Evolutionary conservation across 2,113 vertebrate genomes (phyloP), one percentile per base, ranked within the genome.

Genomic region (Cettia cetti): DNA sequence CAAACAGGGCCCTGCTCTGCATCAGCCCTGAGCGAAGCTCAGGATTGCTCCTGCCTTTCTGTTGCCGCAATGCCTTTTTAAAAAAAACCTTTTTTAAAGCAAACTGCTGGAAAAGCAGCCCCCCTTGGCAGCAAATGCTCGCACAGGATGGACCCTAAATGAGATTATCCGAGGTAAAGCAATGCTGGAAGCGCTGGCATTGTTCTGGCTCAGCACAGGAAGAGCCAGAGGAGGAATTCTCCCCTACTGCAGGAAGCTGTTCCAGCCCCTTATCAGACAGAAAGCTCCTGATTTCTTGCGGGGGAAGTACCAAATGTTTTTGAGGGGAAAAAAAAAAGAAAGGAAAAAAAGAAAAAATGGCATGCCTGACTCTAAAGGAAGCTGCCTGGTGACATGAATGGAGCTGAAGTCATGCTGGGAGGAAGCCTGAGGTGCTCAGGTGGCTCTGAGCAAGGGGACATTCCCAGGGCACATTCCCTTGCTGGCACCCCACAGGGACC

Each of bases 271-370:
- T 89, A 94, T 95, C 94, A 92, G 74, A 42, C 91, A 91, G 5
- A 95, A 45, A 94, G 93, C 86, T 96, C 27, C 82, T 84, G 44
- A 63, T 81, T 95, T 33, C 76, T 92, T 90, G 93, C 4, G 52
- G 90, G 94, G 94, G 90, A 96, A 97, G 90, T 26, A 94, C 68
- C 92, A 93, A 95, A 90, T 83, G 80, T 83, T 90, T 96, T 44
- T 64, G 69, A 93, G 79, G 79, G 88, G 82, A 87, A 77, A 28
- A 26, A 9, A 14, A 28, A 27, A 12, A 4, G 2, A 5, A 45
- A 22, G 16, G 14, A 23, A 47, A 16, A 52, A 16, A 35, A 10
- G 20, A 23, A 52, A 18, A 63, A 39, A 27, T 35, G 23, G 47
- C 65, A 31, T 30, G 88, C 4, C 53, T 31, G 27, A 68, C 76